Evolutionary conservation across 1,140 invertebrate species (phyloP), one percentile per base, ranked within the genome.

Genomic region (Meloidogyne chitwoodi): DNA sequence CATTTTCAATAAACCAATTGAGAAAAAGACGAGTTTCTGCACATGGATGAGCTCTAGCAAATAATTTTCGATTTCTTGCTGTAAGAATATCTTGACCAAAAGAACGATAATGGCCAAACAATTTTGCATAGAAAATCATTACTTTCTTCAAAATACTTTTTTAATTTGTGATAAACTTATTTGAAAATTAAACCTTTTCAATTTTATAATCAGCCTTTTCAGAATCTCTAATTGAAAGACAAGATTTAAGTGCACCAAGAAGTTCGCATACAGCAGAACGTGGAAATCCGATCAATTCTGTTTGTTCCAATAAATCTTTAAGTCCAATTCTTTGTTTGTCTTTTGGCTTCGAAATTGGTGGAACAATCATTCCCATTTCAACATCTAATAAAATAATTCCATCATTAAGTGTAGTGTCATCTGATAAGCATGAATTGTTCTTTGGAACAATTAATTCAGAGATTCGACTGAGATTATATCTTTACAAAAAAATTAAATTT

Each of bases 91-190:
- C 41, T 22, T 69, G 19, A 22, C 79, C 79, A 66, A 83, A 80
- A 22, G 26, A 31, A 16, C 70, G 27, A 71, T 75, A 80, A 63
- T 80, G 79, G n/a, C 79, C 79, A 48, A 80, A 80, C 16, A 83
- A 31, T 61, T 80, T 82, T 56, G 79, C 79, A 61, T 80, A 80
- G 26, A 62, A 80, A 48, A 79, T 79, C 76, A 80, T 80, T 38
- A 80, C 63, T 61, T 67, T 68, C 81, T 80, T 14, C 14, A 79
- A 16, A 19, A 24, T 4, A 74, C 75, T 10, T 31, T 44, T 56
- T 3, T 12, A 77, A n/a, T n/a, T n/a, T n/a, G n/a, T n/a, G n/a
- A n/a, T n/a, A 75, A 75, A 77, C 1, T 12, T 29, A 1, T 38
- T 24, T 27, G 4, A 2, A 26, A n/a, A 6, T 19, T 1, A 26